These are phyloP conservation scores for Coelopa pilipes DNA, from an alignment of 2,888 invertebrate species.

Conservation along the genomic window DNA sequence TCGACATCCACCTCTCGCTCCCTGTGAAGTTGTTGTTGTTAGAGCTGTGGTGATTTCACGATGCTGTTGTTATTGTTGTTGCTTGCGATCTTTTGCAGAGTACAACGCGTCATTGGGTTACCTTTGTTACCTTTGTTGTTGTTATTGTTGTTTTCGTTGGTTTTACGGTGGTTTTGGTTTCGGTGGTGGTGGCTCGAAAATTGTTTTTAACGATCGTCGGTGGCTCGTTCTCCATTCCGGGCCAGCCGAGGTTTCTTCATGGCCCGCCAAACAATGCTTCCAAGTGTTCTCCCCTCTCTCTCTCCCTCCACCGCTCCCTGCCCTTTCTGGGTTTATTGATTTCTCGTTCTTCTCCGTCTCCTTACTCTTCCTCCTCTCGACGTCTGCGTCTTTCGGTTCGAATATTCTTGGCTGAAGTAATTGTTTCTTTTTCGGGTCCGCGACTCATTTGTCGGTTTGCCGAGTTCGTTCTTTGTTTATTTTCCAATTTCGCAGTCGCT, in stretches of 20 bases:
- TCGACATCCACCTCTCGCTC: background rate
- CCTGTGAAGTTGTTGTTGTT: background rate
- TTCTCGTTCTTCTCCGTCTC: too few relatives aligned
- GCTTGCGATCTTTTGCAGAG: constrained; percentile 15
- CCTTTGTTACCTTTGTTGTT: background rate
- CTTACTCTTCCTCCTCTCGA: too few relatives aligned
- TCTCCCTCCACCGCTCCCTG: too few relatives aligned
- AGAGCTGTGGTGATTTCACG: background rate
- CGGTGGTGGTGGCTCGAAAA: background rate
- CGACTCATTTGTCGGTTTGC: background rate
- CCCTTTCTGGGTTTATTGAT: too few relatives aligned
- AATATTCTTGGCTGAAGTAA: too few relatives aligned
- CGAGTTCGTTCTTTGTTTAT: too few relatives aligned
- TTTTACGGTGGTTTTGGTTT: background rate
- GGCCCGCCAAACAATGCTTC: background rate
- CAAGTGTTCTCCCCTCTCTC: background rate
- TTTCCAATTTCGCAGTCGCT: background rate
- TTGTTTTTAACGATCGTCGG: constrained; percentile 7
- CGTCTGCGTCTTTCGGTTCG: too few relatives aligned
- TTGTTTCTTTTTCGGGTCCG: background rate
- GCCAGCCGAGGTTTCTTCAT: constrained; percentile 10
- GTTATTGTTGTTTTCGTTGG: background rate
- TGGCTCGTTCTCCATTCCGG: too few relatives aligned
- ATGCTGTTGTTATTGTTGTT: constrained; percentile 1
- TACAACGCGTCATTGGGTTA: constrained; percentile 25